Base-by-base conservation (phyloP, 2,797 vertebrate genomes). In the Cossypha caffra region DNA sequence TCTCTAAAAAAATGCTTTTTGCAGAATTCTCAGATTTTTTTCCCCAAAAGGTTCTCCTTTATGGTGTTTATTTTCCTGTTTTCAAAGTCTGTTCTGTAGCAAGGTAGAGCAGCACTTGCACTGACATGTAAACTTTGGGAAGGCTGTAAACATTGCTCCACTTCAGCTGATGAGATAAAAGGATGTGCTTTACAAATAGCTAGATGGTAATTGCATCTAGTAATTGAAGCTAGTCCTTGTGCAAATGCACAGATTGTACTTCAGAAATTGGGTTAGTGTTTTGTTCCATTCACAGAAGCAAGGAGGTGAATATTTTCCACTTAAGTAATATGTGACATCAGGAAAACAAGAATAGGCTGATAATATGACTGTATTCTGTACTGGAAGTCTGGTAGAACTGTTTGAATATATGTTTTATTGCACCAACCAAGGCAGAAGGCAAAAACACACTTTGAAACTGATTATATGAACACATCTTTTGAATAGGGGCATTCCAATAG, bases 121-220 rank as follows among this genome's bases (percentile, higher is more conserved):
- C 20, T 2, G 64, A 54, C 87, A 63, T 66, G 79, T 88, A 47
- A 84, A 69, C n/a, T 82, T 74, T 52, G 63, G 48, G 54, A 92
- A 75, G 78, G 50, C 54, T 42, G 54, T 91, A 88, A 93, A 58
- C n/a, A 45, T 87, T 62, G 42, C 72, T 90, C 58, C 73, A 66
- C 24, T 75, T 90, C 58, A 88, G 47, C 50, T 79, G 79, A 52
- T 78, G 62, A 94, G 78, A 86, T 82, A 88, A 90, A 92, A 71
- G 37, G 31, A 51, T 3, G 13, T 51, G 35, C 62, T 88, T 92
- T 85, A 61, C 63, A 82, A 88, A 82, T 37, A 93, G 16, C 40
- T 73, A 55, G 33, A 58, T 45, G 38, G 35, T 63, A 76, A 45
- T 40, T 29, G 24, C 33, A 35, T 38, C 42, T n/a, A 38, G 45